Percentiles rank a stretch among this genome's conserved stretches.
Evolutionary conservation across 1,140 invertebrate genomes (phyloP).

Genomic region (Belonocnema kinseyi): DNA sequence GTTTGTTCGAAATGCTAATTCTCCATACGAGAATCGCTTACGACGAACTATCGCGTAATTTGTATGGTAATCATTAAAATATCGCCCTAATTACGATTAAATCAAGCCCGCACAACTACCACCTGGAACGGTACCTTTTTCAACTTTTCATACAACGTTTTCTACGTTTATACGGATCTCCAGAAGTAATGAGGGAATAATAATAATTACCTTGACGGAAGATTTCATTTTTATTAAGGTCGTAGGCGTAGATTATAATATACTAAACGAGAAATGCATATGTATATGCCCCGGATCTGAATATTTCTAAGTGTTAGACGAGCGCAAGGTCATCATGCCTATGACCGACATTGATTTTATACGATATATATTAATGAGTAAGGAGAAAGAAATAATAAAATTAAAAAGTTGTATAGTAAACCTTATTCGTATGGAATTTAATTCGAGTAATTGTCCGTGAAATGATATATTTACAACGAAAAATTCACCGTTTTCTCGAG

Average conservation of each 20-base stretch:
- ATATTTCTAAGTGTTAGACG: slow-evolving; percentile 65
- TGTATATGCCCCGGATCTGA: slow-evolving; percentile 61
- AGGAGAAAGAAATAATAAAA: slow-evolving; percentile 61
- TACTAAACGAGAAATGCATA: slow-evolving; percentile 57
- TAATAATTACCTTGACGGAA: slow-evolving; percentile 45
- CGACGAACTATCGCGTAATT: slow-evolving; percentile 64
- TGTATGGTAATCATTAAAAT: slow-evolving; percentile 69
- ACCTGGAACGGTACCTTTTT: slow-evolving; percentile 64
- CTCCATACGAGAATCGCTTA: slow-evolving; percentile 54
- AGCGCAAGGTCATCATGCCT: slow-evolving; percentile 56
- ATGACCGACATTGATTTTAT: slow-evolving; percentile 68
- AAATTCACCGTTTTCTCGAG: slow-evolving; percentile 62
- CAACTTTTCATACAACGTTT: slow-evolving; percentile 68
- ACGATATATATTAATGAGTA: slow-evolving; percentile 65
- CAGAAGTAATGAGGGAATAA: slow-evolving; percentile 44
- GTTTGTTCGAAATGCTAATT: slow-evolving; percentile 67
- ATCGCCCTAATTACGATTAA: slow-evolving; percentile 66
- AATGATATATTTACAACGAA: slow-evolving; percentile 72
- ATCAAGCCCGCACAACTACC: slow-evolving; percentile 58
- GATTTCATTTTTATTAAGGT: slow-evolving; percentile 58
- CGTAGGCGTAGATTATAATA: slow-evolving; percentile 68
- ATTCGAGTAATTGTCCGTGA: slow-evolving; percentile 66
- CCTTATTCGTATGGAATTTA: slow-evolving; percentile 65
- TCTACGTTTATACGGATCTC: slow-evolving; percentile 74
- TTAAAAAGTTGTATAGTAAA: slow-evolving; percentile 73